A percentile compares a stretch with the other conserved stretches of the same genome.
Conservation (phyloP, 2,113 vertebrate species). For the Hiodon tergisus region DNA sequence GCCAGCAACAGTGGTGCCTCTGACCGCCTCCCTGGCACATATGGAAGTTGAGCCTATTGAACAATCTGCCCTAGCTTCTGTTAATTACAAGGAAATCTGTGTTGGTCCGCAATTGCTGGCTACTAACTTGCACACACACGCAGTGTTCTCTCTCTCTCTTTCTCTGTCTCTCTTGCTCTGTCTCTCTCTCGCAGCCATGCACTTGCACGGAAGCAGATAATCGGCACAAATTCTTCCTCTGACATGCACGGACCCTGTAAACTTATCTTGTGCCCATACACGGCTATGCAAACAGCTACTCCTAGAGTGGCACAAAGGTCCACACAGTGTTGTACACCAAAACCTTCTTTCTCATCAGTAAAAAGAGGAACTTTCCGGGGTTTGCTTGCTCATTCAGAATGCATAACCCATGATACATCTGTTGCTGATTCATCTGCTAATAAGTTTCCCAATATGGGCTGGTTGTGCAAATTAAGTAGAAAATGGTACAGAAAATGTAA, state of each 20-base stretch:
- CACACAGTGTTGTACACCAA: too few species aligned
- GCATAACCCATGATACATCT: slow-evolving; percentile 9
- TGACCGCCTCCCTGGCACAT: slow-evolving; percentile 1
- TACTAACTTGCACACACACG: neutral
- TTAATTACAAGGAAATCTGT: slow-evolving; percentile 13
- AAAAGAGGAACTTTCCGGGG: slow-evolving; percentile 1
- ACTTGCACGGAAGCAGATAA: too few species aligned
- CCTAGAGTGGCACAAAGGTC: too few species aligned
- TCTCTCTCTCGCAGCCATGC: too few species aligned
- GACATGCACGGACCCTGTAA: too few species aligned
- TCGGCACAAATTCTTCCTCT: too few species aligned
- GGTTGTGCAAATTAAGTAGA: too few species aligned
- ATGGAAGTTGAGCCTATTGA: slow-evolving; percentile 33
- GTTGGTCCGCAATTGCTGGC: slow-evolving; percentile 3
- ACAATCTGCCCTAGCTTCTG: slow-evolving; percentile 25
- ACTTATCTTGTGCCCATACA: neutral
- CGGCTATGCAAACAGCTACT: neutral
- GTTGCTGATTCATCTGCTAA: neutral
- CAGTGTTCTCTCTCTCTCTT: too few species aligned
- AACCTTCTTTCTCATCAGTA: neutral
- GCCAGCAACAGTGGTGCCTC: neutral
- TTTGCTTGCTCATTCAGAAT: slow-evolving; percentile 34
- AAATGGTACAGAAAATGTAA: too few species aligned
- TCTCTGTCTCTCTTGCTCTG: too few species aligned
- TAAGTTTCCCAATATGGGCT: too few species aligned